Percentiles rank a stretch among this genome's conserved stretches.
Evolutionary conservation across 2,113 vertebrate genomes (phyloP).

Genomic region (Anoplopoma fimbria): DNA sequence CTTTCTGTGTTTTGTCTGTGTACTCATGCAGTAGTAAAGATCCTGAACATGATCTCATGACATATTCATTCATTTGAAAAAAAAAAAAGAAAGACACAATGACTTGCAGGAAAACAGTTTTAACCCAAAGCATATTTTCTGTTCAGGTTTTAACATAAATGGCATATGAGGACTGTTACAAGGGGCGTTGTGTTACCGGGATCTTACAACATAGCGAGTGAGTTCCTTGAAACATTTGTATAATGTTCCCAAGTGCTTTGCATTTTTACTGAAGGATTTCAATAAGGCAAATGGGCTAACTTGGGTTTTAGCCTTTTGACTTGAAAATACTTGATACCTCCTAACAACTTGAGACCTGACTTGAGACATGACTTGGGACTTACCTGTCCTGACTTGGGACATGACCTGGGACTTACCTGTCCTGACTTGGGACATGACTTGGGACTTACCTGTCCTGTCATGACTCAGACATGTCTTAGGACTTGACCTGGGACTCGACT

Average conservation of each 20-base stretch:
- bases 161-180: not conserved
- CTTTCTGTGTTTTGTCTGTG: not conserved
- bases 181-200: not conserved
- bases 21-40: not conserved
- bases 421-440: too few species aligned
- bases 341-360: too few species aligned
- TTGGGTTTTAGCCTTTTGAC: not conserved
- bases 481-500: too few species aligned
- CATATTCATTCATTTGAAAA: not conserved
- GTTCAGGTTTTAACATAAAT: not conserved
- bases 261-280: slow-evolving; percentile 50
- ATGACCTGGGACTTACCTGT: too few species aligned
- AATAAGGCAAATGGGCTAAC: slow-evolving; percentile 7
- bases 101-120: not conserved
- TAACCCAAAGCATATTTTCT: not conserved
- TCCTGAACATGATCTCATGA: not conserved
- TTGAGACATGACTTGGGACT: too few species aligned
- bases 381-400: too few species aligned
- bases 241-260: slow-evolving; percentile 14
- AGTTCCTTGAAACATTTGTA: not conserved
- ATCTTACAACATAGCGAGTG: not conserved
- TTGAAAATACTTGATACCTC: not conserved
- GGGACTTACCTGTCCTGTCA: too few species aligned
- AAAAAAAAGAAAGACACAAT: not conserved
- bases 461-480: too few species aligned